phyloP scores from a whole-genome alignment of 1,140 invertebrate species.

The Sycophaga agraensis region DNA sequence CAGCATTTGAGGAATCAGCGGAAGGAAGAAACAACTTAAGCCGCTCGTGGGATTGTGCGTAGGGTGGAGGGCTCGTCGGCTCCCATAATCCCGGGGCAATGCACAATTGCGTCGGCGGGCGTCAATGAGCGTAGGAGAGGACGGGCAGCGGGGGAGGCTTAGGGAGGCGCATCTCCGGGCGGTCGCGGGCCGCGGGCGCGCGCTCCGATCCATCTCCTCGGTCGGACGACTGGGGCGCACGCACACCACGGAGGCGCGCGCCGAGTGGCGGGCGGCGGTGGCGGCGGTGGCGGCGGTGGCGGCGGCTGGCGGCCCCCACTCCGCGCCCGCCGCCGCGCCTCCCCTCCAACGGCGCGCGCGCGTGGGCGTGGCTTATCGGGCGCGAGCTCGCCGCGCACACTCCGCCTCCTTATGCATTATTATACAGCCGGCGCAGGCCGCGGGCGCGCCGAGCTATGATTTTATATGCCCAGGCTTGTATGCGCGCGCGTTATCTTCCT shows the following conservation, averaged over 20 bases:
- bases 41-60: too few species aligned
- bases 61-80: too few species aligned
- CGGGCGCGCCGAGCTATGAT: conserved; percentile 49
- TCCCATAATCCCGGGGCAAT: not conserved
- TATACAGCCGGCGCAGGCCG: conserved; percentile 38
- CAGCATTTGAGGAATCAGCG: too few species aligned
- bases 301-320: not conserved
- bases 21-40: too few species aligned
- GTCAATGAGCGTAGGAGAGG: too few species aligned
- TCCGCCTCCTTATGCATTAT: conserved; percentile 59
- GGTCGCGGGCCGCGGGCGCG: too few species aligned
- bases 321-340: not conserved
- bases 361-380: conserved; percentile 29
- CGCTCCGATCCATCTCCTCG: too few species aligned
- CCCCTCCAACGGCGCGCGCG: not conserved
- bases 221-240: conserved; percentile 29
- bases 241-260: conserved; percentile 36
- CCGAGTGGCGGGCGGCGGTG: not conserved
- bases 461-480: conserved; percentile 46
- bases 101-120: too few species aligned
- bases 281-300: not conserved
- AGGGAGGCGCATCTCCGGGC: not conserved
- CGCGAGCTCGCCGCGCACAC: conserved; percentile 23
- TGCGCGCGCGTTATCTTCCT: conserved; percentile 7
- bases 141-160: conserved; percentile 37